Conservation (phyloP, 2,113 vertebrate genomes). For the Nibea albiflora region DNA sequence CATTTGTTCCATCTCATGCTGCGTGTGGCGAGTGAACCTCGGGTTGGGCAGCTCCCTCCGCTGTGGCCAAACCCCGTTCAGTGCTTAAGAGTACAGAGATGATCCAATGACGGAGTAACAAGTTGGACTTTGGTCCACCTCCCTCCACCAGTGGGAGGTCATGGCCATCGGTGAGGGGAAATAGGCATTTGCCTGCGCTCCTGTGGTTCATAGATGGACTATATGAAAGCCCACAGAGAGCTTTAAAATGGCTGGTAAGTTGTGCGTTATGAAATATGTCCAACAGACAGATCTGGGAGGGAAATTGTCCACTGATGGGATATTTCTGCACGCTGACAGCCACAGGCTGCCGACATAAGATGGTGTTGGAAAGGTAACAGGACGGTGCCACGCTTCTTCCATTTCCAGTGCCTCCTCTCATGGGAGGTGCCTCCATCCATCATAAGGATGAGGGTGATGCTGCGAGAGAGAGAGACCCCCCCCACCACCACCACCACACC, state of each 20-base stretch:
- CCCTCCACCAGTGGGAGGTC: not conserved
- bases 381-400: slow-evolving; percentile 28
- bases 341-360: not conserved
- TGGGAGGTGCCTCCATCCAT: slow-evolving; percentile 67
- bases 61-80: not conserved
- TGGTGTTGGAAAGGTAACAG: slow-evolving; percentile 14
- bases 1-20: not conserved
- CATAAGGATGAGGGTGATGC: slow-evolving; percentile 39
- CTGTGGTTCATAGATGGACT: not conserved
- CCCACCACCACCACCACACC: too few species aligned
- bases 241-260: not conserved
- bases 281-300: not conserved
- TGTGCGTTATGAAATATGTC: not conserved
- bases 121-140: not conserved
- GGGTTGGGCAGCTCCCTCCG: not conserved
- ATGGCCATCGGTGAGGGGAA: not conserved
- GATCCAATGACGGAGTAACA: not conserved
- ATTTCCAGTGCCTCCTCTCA: slow-evolving; percentile 36
- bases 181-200: not conserved
- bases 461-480: not conserved
- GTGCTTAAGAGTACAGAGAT: not conserved
- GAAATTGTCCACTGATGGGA: not conserved
- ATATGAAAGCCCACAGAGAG: not conserved
- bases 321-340: not conserved
- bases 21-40: not conserved